Base-by-base conservation (phyloP, 2,888 invertebrate species). In the Phanerotoma sp. region DNA sequence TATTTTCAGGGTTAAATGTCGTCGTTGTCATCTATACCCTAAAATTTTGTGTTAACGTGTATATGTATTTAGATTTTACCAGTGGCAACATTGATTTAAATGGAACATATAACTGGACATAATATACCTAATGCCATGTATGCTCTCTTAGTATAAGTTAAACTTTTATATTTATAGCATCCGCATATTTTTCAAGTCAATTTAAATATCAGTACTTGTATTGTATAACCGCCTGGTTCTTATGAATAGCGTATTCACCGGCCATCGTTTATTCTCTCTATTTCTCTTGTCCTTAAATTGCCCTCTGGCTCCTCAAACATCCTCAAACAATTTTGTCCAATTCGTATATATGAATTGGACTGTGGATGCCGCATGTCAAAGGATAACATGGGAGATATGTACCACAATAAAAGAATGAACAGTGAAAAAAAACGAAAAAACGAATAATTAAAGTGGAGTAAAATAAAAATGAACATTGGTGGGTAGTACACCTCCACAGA, bases 151-250 rank as follows among this genome's bases (percentile, higher is more conserved):
- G 67, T 70, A 71, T 61, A 62, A 62, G 62, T 60, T 63, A 65
- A 70, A 71, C 71, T 71, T 73, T 72, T 69, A 71, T 70, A 71
- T 72, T 72, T 70, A 73, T 72, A 72, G 69, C 68, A 66, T 66
- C 64, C 69, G 68, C 68, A 67, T 71, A 71, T 70, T 71, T 70
- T 71, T 66, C 63, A 64, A 57, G 61, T 58, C 58, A 67, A 69
- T 66, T 69, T 60, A 56, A 60, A 47, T 51, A 55, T 50, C 58
- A 54, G 57, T 33, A 25, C 51, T 41, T 45, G 25, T 45, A 38
- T 46, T 32, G 56, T 61, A 68, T 70, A 56, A 44, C 58, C 63
- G 63, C 70, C 71, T 70, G 71, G 60, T 70, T 64, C 56, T 56
- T 55, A 56, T 53, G 63, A 69, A 65, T 65, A 66, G 62, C 63